A percentile compares a stretch with the other conserved stretches of the same genome.
phyloP scores from a whole-genome alignment of 1,140 invertebrate genomes.

The Ips nitidus region DNA sequence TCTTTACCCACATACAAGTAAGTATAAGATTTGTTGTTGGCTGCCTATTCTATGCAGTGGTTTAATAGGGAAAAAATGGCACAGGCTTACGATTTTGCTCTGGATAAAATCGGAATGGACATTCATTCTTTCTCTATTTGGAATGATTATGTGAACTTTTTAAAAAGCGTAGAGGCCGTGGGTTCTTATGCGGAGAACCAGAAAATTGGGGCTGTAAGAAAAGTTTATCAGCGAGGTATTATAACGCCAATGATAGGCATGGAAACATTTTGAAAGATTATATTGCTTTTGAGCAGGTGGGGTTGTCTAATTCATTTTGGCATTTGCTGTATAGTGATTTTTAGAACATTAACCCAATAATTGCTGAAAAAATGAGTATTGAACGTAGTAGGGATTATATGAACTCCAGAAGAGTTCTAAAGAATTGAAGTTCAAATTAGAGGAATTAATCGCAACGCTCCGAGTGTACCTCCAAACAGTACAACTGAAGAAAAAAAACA shows the following conservation, averaged over 20 bases:
- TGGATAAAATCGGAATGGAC: constrained; percentile 99
- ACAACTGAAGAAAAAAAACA: constrained; percentile 92
- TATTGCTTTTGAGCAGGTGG: constrained; percentile 83
- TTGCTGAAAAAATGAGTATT: constrained; percentile 70
- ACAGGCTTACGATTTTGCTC: constrained; percentile 98
- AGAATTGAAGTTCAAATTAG: constrained; percentile 91
- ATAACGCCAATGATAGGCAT: constrained; percentile 98
- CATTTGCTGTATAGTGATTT: constrained; percentile 13
- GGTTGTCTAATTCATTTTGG: neutral
- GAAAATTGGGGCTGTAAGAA: constrained; percentile 95
- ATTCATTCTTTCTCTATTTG: constrained; percentile 94
- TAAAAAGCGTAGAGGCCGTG: constrained; percentile 96
- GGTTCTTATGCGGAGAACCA: constrained; percentile 99
- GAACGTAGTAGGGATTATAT: constrained; percentile 88
- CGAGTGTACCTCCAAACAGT: constrained; percentile 90
- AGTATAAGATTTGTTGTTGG: constrained; percentile 51
- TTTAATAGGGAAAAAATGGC: constrained; percentile 94
- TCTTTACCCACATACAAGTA: constrained; percentile 93
- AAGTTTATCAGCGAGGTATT: constrained; percentile 93
- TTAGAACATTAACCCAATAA: constrained; percentile 88
- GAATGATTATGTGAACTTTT: constrained; percentile 97
- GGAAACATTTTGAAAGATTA: constrained; percentile 98
- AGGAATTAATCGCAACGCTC: constrained; percentile 91
- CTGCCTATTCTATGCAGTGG: neutral
- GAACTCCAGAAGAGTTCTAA: constrained; percentile 96